A percentile compares a stretch with the other conserved stretches of the same genome.
Evolutionary conservation across 2,113 vertebrate species (phyloP).

Genomic region (Bothrops jararaca): DNA sequence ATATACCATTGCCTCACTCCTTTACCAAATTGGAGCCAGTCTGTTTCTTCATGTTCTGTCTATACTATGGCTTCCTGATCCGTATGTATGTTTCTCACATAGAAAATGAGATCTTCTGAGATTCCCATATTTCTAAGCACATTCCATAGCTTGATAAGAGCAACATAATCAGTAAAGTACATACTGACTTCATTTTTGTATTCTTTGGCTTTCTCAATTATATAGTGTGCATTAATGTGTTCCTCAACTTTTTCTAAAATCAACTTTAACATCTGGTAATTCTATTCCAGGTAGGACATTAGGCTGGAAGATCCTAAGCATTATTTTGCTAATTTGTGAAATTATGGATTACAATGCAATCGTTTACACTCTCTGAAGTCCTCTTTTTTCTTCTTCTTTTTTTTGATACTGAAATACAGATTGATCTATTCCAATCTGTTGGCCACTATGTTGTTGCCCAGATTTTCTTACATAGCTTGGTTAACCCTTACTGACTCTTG

Average conservation of each 20-base stretch:
- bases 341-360: neutral
- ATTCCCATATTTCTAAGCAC: neutral
- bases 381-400: neutral
- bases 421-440: neutral
- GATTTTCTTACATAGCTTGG: neutral
- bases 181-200: neutral
- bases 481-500: neutral
- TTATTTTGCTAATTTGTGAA: neutral
- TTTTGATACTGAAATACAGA: neutral
- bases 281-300: neutral
- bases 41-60: neutral
- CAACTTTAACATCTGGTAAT: neutral
- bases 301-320: neutral
- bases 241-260: neutral
- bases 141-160: neutral
- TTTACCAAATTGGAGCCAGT: neutral
- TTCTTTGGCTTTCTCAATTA: neutral
- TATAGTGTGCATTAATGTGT: neutral
- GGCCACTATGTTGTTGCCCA: neutral
- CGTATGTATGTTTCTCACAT: neutral
- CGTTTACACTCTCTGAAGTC: neutral
- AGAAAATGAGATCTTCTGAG: neutral
- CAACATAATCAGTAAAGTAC: neutral
- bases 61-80: neutral
- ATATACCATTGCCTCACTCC: neutral